Base-by-base conservation (phyloP, 2,113 vertebrate species). In the Percina caprodes region DNA sequence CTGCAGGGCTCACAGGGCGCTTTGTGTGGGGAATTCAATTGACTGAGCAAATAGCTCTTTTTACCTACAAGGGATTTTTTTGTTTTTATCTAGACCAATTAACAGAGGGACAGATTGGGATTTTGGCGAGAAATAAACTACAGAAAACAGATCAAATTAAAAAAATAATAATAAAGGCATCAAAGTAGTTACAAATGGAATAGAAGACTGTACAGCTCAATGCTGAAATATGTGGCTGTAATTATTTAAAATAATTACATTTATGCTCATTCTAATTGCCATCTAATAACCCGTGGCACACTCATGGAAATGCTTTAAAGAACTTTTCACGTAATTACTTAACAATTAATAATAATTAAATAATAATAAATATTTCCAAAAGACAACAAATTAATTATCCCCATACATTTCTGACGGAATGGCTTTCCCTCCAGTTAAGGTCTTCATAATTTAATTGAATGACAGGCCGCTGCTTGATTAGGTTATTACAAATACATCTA, bases 11-110 rank as follows among this genome's bases (percentile, higher is more conserved):
- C 56, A 70, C 85, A 55, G 87, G 82, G 69, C 79, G 87, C 71
- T 84, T 62, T 80, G 84, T 80, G 82, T 86, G 73, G 54, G 56
- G 74, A 91, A 94, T 92, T 94, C 92, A 95, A 94, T 94, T 93
- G 91, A 92, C 89, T 92, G 87, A 93, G 86, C 88, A 93, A 93
- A 94, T 91, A 85, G 82, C 83, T 92, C 84, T 91, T 92, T 92
- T 90, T 90, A 91, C 87, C 93, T 91, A 88, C 77, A 55, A 94
- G 91, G 90, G 79, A 90, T 91, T 89, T 82, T 69, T 60, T 77
- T 74, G 54, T 75, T 91, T 84, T 86, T 55, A 88, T 81, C 69
- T 86, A 89, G 85, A 89, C 81, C 91, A 94, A 94, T 95, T 93
- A 94, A 94, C 4, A 62, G 66, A 80, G 60, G 51, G 24, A 80